Percentiles rank a stretch among this genome's conserved stretches.
These are phyloP conservation scores for Catharus bicknelli DNA, from an alignment of 2,113 vertebrate genomes.

Conservation along the genomic window DNA sequence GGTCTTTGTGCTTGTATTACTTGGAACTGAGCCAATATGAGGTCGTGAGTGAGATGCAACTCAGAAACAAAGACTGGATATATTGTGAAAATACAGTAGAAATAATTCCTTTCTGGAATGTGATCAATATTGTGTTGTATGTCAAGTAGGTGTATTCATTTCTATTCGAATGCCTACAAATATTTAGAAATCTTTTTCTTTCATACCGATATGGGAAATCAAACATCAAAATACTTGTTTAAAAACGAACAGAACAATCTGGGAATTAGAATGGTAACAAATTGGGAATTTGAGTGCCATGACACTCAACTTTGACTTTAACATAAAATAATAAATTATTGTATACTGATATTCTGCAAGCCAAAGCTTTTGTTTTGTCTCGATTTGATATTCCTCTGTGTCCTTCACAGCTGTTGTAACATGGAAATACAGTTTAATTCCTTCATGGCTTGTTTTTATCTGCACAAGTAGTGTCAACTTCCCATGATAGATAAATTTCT, in stretches of 20 bases:
- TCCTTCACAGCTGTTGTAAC: background rate
- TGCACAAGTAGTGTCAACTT: background rate
- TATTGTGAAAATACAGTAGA: background rate
- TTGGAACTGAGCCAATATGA: background rate
- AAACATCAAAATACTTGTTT: background rate
- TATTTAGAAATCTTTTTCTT: background rate
- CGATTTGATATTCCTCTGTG: background rate
- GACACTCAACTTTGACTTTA: background rate
- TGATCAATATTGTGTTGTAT: background rate
- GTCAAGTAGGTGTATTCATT: background rate
- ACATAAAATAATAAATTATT: background rate
- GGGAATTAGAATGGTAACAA: background rate
- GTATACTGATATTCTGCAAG: background rate
- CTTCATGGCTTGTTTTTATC: background rate
- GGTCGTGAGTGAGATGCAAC: background rate
- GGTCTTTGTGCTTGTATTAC: background rate
- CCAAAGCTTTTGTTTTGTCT: background rate
- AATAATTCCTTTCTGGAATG: background rate
- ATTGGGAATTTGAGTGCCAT: background rate
- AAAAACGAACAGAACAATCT: background rate
- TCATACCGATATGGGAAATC: background rate
- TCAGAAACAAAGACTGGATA: background rate
- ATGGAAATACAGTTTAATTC: background rate
- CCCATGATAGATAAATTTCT: background rate
- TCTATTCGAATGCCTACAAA: background rate